Base-by-base conservation (phyloP, 2,797 vertebrate genomes). In the Prionace glauca region DNA sequence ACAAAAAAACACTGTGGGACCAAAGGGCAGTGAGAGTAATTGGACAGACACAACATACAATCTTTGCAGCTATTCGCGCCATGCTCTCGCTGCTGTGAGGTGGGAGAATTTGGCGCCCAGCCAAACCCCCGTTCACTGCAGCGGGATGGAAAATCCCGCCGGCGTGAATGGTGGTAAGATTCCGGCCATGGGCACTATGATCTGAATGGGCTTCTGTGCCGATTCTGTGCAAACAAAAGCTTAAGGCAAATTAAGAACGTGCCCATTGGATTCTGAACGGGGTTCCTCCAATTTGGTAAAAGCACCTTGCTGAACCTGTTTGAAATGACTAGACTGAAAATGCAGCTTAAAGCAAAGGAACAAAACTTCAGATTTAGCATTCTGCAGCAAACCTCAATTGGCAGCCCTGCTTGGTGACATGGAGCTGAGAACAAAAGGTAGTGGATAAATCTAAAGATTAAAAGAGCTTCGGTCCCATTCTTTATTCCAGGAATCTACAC, bases 361-460 rank as follows among this genome's bases (percentile, higher is more conserved):
- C 18, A 36, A 41, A 69, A 20, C 9, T 18, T 67, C 62, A 41
- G n/a, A 24, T 67, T 41, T 41, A 16, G n/a, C 62, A 67, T 69
- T 92, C 32, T 67, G n/a, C 11, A 10, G 62, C 26, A 92, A 92
- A 92, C 36, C 20, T 69, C 18, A 69, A 69, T 20, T 24, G 45
- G 9, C 62, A 24, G 8, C 1, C 9, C 50, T 69, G 90, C 20
- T 22, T 3, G n/a, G 36, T 41, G 65, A 36, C 65, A 41, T 3
- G 11, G 62, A 69, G n/a, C 90, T 69, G 20, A 10, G 60, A 41
- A 67, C 36, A 69, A 92, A 69, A 65, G 32, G n/a, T 36, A 32
- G n/a, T 69, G 67, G 90, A 69, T 41, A 22, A 92, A 69, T 92
- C 62, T 26, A 69, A 92, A 22, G 90, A 92, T 69, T n/a, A 92